These are phyloP conservation scores for Harpalus rubripes DNA, from an alignment of 2,888 invertebrate genomes.

Conservation along the genomic window DNA sequence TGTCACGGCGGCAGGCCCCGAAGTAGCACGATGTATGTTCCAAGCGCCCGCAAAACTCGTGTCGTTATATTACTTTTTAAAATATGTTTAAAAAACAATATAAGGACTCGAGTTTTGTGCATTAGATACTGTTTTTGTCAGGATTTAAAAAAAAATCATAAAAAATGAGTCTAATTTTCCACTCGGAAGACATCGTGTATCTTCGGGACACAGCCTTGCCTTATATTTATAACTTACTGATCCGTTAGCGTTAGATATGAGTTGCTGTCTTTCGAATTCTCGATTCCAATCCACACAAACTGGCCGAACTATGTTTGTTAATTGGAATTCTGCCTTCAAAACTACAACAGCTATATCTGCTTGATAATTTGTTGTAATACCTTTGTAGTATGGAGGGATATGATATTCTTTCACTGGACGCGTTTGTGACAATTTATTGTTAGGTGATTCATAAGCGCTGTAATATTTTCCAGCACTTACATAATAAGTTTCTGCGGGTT, in stretches of 20 bases:
- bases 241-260: constrained; percentile 67
- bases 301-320: constrained; percentile 73
- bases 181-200: no score
- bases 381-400: not conserved
- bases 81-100: no score
- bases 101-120: no score
- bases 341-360: constrained; percentile 69
- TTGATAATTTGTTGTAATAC: constrained; percentile 36
- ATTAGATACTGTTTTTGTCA: no score
- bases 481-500: not conserved
- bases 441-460: constrained; percentile 23
- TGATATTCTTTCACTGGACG: constrained; percentile 4
- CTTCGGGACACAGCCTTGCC: no score
- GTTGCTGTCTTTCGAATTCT: constrained; percentile 25
- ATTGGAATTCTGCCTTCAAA: constrained; percentile 68
- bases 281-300: constrained; percentile 73
- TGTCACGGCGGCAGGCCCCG: no score
- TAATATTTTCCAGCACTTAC: not conserved
- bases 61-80: no score
- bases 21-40: no score
- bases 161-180: no score
- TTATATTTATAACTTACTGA: constrained; percentile 71
- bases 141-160: no score
- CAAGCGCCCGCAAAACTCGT: no score
- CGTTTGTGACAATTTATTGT: constrained; percentile 21